Evolutionary conservation across 1,140 invertebrate genomes (phyloP).

Genomic region (Drosophila nigromelanica): DNA sequence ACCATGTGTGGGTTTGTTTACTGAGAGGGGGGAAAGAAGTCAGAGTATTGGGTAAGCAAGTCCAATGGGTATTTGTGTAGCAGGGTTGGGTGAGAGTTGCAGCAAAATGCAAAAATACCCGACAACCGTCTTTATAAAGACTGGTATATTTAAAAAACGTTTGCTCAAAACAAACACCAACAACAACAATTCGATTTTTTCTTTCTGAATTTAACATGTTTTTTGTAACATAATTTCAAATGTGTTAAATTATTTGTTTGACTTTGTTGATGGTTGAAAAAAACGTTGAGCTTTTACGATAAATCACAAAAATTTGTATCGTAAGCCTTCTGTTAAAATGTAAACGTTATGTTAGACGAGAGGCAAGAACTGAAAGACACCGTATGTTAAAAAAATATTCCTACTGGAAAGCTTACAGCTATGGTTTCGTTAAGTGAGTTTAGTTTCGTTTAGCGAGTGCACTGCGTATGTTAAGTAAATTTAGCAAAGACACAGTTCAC

Average conservation of each 20-base stretch:
- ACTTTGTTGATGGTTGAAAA: constrained; percentile 45
- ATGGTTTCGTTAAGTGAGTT: constrained; percentile 38
- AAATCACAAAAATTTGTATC: constrained; percentile 40
- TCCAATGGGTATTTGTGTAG: constrained; percentile 34
- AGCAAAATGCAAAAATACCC: constrained; percentile 53
- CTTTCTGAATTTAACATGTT: background rate
- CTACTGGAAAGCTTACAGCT: constrained; percentile 33
- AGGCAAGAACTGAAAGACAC: constrained; percentile 30
- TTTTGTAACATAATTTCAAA: constrained; percentile 12
- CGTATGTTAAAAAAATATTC: constrained; percentile 50
- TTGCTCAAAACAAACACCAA: constrained; percentile 40
- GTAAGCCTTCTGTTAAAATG: constrained; percentile 32
- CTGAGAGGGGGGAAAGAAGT: constrained; percentile 21
- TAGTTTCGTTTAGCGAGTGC: constrained; percentile 29
- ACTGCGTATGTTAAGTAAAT: constrained; percentile 20
- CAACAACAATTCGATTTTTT: constrained; percentile 15
- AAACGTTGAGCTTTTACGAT: constrained; percentile 51
- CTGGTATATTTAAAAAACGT: constrained; percentile 23
- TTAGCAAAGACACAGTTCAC: constrained; percentile 36
- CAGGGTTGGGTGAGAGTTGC: constrained; percentile 22
- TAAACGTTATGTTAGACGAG: constrained; percentile 32
- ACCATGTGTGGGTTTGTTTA: constrained; percentile 32
- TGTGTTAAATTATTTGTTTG: constrained; percentile 8
- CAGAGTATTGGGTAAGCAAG: constrained; percentile 21
- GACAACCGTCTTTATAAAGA: constrained; percentile 6